phyloP scores from a whole-genome alignment of 2,888 invertebrate genomes.

The Epirrhoe tristata region DNA sequence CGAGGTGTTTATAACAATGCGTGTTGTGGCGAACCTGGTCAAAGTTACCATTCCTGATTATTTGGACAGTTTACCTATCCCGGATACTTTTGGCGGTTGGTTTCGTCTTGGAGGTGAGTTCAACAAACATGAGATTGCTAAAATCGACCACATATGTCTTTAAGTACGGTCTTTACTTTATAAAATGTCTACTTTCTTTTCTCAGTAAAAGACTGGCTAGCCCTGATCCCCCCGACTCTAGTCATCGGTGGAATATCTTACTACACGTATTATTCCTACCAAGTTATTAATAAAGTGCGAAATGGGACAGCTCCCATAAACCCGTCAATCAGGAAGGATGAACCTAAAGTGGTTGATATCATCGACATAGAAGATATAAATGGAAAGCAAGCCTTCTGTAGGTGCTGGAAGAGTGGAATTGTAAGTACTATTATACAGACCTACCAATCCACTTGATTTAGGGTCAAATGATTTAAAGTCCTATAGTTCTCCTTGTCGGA shows the following conservation, averaged over 20 bases:
- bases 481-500: too few species aligned
- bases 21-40: slow-evolving; percentile 90
- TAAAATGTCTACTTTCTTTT: neutral
- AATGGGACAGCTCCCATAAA: slow-evolving; percentile 85
- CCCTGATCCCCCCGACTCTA: slow-evolving; percentile 93
- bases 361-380: slow-evolving; percentile 97
- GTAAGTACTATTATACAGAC: slow-evolving; percentile 85
- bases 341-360: slow-evolving; percentile 94
- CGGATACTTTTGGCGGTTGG: slow-evolving; percentile 93
- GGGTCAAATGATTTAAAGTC: neutral
- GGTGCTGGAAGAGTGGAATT: slow-evolving; percentile 98
- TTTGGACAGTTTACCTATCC: slow-evolving; percentile 92
- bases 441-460: neutral
- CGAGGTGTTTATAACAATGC: slow-evolving; percentile 81
- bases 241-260: slow-evolving; percentile 93
- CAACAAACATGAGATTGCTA: neutral
- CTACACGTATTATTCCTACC: slow-evolving; percentile 88
- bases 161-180: neutral
- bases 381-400: slow-evolving; percentile 95
- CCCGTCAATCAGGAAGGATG: slow-evolving; percentile 89
- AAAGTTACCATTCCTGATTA: slow-evolving; percentile 94
- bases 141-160: neutral
- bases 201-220: slow-evolving; percentile 93
- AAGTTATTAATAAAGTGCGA: slow-evolving; percentile 84
- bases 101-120: slow-evolving; percentile 91